Base-by-base conservation (phyloP, 2,797 vertebrate species). In the Hipposideros larvatus region DNA sequence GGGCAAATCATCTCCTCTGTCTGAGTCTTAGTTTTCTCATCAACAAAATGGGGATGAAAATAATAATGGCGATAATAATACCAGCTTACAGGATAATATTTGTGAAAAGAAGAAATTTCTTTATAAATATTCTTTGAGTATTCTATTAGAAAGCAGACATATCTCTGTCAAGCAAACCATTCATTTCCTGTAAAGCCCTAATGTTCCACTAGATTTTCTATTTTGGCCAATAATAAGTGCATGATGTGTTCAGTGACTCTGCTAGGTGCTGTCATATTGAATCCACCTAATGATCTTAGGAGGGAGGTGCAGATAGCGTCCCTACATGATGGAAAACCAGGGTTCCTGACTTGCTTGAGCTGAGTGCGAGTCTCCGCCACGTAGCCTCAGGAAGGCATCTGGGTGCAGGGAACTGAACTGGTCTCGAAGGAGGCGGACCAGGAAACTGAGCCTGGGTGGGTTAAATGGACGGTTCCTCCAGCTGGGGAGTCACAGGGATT, bases 401-500 rank as follows among this genome's bases (percentile, higher is more conserved):
- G 21, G 53, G 41, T 31, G 48, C 1, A 24, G 85, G 55, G 91
- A 73, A 75, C 34, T 24, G 51, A 91, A 51, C 51, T 55, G 53
- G 48, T 21, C 7, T 10, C 43, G 82, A 78, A 90, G 68, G 7
- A 65, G n/a, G 92, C 46, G 8, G 43, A 63, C 59, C 1, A 24
- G 85, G 55, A 91, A 73, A 79, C 34, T 24, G 51, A 91, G 51
- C 51, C 46, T 46, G 2, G 55, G 70, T 9, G 92, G 92, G 66
- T 95, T 96, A 85, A 83, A 18, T 3, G 61, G 55, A 93, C 2
- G 1, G 28, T 31, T 22, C 34, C 68, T 94, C 83, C 86, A 89
- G 71, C 91, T 97, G 91, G 82, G 90, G 24, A 92, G 51, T 80
- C 61, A 89, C 86, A 85, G 53, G 9, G 78, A 59, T 93, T 96